Evolutionary conservation across 2,797 vertebrate genomes (phyloP).

Genomic region (Rhinophrynus dorsalis): DNA sequence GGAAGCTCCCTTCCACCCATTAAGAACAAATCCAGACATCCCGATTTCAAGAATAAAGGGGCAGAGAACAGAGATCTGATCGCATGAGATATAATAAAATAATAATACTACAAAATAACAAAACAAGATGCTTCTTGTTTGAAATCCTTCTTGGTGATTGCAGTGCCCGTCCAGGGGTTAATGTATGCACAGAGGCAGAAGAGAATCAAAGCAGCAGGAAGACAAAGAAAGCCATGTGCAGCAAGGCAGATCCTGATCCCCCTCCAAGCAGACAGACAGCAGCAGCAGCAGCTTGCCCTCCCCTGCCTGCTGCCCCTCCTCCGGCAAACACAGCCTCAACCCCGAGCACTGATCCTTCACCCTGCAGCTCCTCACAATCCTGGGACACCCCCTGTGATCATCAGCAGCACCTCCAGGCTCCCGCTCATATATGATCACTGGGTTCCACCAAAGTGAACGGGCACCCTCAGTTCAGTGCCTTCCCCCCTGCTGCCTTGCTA

Average conservation of each 20-base stretch:
- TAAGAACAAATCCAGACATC: conserved; percentile 43
- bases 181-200: conserved; percentile 40
- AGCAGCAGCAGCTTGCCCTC: conserved; percentile 55
- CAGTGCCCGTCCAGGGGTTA: conserved; percentile 21
- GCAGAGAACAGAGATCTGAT: not conserved
- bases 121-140: not conserved
- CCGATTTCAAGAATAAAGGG: conserved; percentile 7
- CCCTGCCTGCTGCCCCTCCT: conserved; percentile 43
- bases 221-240: conserved; percentile 88
- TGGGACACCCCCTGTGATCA: conserved; percentile 43
- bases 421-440: conserved; percentile 34
- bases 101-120: too few relatives aligned
- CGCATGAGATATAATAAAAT: too few relatives aligned
- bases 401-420: conserved; percentile 34
- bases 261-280: conserved; percentile 56
- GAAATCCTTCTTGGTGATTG: not conserved
- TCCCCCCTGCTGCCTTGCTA: conserved; percentile 24
- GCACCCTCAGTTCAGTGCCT: conserved; percentile 23
- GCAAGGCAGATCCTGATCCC: conserved; percentile 55
- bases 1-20: conserved; percentile 42
- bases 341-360: conserved; percentile 37
- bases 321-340: conserved; percentile 35
- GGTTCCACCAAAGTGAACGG: conserved; percentile 3
- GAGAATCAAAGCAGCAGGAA: conserved; percentile 71
- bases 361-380: conserved; percentile 57